phyloP scores from a whole-genome alignment of 1,140 invertebrate genomes.

The Argopecten irradians region DNA sequence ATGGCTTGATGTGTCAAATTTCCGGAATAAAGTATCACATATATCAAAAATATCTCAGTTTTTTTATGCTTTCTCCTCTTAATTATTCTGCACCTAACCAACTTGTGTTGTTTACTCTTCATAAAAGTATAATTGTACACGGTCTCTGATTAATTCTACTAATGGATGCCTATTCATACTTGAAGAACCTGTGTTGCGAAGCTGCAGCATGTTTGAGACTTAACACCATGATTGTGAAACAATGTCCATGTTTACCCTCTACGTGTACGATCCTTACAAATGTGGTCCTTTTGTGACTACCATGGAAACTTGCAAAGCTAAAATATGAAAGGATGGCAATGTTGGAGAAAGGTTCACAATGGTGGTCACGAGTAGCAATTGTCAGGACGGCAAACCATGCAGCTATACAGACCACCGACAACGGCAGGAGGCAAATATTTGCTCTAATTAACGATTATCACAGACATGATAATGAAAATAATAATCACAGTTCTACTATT shows the following conservation, averaged over 20 bases:
- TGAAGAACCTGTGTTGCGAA: neutral
- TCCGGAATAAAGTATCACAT: slow-evolving; percentile 7
- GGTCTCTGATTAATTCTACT: neutral
- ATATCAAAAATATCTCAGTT: neutral
- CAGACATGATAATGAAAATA: too few relatives aligned
- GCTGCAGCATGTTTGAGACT: neutral
- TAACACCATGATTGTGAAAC: neutral
- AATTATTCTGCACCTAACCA: slow-evolving; percentile 16
- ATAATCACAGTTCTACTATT: too few relatives aligned
- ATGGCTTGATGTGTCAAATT: slow-evolving; percentile 16
- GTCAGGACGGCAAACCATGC: neutral
- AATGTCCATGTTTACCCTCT: neutral
- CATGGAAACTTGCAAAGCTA: neutral
- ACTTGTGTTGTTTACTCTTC: neutral
- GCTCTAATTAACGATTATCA: neutral
- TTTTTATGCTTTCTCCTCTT: neutral
- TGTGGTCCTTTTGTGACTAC: neutral
- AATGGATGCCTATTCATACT: neutral
- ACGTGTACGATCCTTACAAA: neutral
- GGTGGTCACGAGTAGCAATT: neutral
- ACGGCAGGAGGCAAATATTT: neutral
- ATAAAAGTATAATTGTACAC: neutral
- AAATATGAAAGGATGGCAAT: neutral
- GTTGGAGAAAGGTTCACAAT: neutral
- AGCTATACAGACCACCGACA: neutral